Base-by-base conservation (phyloP, 2,888 invertebrate genomes). In the Rosalia funebris region DNA sequence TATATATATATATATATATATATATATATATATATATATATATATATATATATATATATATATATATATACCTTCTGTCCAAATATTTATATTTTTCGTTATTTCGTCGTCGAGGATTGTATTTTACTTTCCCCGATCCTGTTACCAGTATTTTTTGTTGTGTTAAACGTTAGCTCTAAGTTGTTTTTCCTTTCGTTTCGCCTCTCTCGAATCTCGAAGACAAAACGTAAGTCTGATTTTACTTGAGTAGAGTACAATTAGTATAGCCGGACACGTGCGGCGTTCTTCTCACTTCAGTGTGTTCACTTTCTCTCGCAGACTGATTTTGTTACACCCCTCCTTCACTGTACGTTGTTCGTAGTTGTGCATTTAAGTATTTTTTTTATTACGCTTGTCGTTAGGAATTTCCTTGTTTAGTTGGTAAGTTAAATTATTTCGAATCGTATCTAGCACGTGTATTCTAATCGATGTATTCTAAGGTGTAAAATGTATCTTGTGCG, bases 271-370 rank as follows among this genome's bases (percentile, higher is more conserved):
- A 56, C 52, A 59, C 42, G 53, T 45, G 56, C 2, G 34, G 14
- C 54, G 16, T 44, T 39, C 48, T 50, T 14, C 39, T 62, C 55
- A 63, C 52, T 60, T 66, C 58, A 62, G 63, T 69, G 67, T 68
- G 65, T 69, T 69, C 63, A 66, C 65, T 17, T 57, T 45, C 19
- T 41, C 31, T 69, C 70, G 71, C 71, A 67, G 74, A 75, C 75
- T 75, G 75, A 74, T 72, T 71, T 71, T 63, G 70, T 70, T 62
- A 65, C 60, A 34, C 34, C 31, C 16, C 56, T 58, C 59, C 67
- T 52, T 65, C 63, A 65, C 61, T 52, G 56, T 66, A 39, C 34
- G 39, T 56, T 55, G 46, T 59, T 58, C 60, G 48, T 60, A 60
- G 45, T 42, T 50, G 17, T 61, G 46, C 45, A 48, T 60, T 61